Percentiles rank a stretch among this genome's conserved stretches.
Conservation (phyloP, 92 coral and sea anemone species). For the Epizoanthus scotinus region DNA sequence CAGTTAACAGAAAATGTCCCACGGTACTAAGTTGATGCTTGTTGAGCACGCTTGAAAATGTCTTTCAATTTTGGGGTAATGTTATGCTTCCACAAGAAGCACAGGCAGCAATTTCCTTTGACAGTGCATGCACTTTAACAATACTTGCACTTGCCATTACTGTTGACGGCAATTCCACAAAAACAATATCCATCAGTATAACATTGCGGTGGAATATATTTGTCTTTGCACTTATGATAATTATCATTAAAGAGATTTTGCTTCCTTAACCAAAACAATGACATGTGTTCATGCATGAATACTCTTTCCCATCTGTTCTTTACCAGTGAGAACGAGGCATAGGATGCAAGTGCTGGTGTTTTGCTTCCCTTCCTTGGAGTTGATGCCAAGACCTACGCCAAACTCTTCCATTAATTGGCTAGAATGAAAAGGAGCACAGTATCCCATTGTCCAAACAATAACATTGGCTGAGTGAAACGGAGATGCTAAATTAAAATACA, state of each 20-base stretch:
- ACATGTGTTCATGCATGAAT: constrained; percentile 63
- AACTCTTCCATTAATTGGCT: constrained; percentile 30
- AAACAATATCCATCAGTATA: constrained; percentile 51
- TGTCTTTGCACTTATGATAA: constrained; percentile 50
- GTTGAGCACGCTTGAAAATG: constrained; percentile 45
- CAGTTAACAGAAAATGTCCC: no score
- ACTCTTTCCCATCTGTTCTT: constrained; percentile 71
- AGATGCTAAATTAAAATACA: constrained; percentile 29
- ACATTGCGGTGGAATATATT: constrained; percentile 55
- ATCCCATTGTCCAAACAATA: constrained; percentile 50
- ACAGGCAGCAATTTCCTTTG: constrained; percentile 54
- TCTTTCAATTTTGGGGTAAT: constrained; percentile 49
- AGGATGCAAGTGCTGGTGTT: constrained; percentile 68
- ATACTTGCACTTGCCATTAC: constrained; percentile 5
- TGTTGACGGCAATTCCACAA: background rate
- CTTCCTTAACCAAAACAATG: constrained; percentile 62
- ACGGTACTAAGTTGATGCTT: no score
- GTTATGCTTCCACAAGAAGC: constrained; percentile 57
- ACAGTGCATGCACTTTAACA: constrained; percentile 45
- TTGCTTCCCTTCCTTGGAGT: constrained; percentile 62
- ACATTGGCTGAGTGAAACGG: constrained; percentile 25
- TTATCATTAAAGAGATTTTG: constrained; percentile 58
- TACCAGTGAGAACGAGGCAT: constrained; percentile 59
- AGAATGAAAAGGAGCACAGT: constrained; percentile 37
- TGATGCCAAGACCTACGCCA: constrained; percentile 33